phyloP scores from a whole-genome alignment of 2,888 invertebrate species.

The Pterobdella sp. region DNA sequence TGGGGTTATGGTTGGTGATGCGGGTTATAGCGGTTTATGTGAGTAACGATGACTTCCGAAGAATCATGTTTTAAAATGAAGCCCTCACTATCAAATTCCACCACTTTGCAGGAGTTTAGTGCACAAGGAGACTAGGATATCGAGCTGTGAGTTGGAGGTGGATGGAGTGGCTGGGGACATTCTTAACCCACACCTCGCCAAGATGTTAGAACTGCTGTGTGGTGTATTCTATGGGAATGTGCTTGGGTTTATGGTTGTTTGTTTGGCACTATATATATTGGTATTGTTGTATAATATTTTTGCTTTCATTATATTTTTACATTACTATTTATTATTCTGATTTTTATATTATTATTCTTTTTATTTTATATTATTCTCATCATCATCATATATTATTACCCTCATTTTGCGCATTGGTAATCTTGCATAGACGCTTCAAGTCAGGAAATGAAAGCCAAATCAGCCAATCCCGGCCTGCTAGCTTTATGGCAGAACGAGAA shows the following conservation, averaged over 20 bases:
- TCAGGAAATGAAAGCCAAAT: constrained; percentile 41
- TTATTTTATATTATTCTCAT: too few species aligned
- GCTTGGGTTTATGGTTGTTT: too few species aligned
- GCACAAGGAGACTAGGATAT: constrained; percentile 39
- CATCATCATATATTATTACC: too few species aligned
- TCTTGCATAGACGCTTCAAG: not conserved
- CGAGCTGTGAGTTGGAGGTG: constrained; percentile 67
- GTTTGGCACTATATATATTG: too few species aligned
- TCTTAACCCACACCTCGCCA: constrained; percentile 46
- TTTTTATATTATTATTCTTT: not conserved
- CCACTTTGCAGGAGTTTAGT: not conserved
- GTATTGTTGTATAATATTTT: too few species aligned
- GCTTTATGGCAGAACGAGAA: constrained; percentile 88
- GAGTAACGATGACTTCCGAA: not conserved
- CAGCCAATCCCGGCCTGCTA: constrained; percentile 70
- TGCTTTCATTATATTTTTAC: too few species aligned
- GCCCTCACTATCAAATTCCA: not conserved
- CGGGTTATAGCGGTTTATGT: not conserved
- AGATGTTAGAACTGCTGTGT: too few species aligned
- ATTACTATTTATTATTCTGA: too few species aligned
- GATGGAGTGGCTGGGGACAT: constrained; percentile 77
- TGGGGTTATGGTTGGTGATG: too few species aligned
- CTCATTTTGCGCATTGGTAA: not conserved
- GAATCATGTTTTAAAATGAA: too few species aligned
- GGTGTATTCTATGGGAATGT: too few species aligned